A percentile compares a stretch with the other conserved stretches of the same genome.
phyloP scores from a whole-genome alignment of 2,888 invertebrate species.

The Agapetus fuscipes region DNA sequence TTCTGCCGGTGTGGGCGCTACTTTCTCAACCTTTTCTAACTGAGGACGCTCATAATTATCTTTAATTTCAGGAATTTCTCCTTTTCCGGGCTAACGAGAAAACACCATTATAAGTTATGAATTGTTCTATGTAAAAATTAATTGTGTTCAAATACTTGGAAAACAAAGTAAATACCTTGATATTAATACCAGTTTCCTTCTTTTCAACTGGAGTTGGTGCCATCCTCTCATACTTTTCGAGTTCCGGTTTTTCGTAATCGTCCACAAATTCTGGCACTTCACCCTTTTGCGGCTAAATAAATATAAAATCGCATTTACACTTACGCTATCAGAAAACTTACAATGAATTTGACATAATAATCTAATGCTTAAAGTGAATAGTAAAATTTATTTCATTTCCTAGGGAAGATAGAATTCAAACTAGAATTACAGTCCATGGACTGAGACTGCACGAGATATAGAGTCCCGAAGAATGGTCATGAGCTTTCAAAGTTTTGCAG shows the following conservation, averaged over 20 bases:
- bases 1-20: slow-evolving; percentile 43
- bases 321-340: no score
- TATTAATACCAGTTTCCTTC: slow-evolving; percentile 10
- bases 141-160: not conserved
- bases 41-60: slow-evolving; percentile 71
- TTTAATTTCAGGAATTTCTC: slow-evolving; percentile 32
- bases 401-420: no score
- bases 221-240: slow-evolving; percentile 58
- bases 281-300: not conserved
- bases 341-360: no score
- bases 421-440: no score
- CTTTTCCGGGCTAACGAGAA: not conserved
- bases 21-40: slow-evolving; percentile 61
- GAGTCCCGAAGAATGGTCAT: no score
- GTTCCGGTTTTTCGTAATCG: slow-evolving; percentile 64
- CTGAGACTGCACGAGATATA: no score
- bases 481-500: no score
- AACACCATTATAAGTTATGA: no score
- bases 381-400: no score
- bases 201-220: slow-evolving; percentile 37
- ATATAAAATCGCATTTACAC: no score
- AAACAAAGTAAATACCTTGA: not conserved
- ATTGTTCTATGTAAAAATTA: not conserved
- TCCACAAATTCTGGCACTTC: slow-evolving; percentile 48
- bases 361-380: no score